phyloP scores from a whole-genome alignment of 92 coral and sea anemone genomes.

The Porites rus region DNA sequence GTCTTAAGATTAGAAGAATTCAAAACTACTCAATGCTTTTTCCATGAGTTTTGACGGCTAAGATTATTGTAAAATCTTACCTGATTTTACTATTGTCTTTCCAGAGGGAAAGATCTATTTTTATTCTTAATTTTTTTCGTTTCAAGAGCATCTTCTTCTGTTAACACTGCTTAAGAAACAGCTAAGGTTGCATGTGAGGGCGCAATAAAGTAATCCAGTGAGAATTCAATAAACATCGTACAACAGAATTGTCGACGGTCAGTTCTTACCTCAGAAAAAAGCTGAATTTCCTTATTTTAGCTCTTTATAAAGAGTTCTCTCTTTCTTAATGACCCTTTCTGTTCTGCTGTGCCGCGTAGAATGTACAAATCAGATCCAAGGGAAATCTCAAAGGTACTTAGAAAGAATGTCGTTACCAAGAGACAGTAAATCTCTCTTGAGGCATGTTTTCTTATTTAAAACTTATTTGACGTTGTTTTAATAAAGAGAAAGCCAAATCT shows the following conservation, averaged over 20 bases:
- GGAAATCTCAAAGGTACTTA: constrained; percentile 16
- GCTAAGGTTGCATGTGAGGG: not conserved
- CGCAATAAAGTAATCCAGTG: not conserved
- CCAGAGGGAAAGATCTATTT: no score
- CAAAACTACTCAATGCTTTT: no score
- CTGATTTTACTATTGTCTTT: no score
- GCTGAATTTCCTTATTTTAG: not conserved
- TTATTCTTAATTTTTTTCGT: not conserved
- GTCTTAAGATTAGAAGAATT: no score
- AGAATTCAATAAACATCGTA: not conserved
- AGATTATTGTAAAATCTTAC: no score
- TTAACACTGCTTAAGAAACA: not conserved
- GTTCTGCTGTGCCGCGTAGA: not conserved
- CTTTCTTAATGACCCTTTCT: not conserved
- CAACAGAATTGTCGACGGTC: not conserved
- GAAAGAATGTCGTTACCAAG: constrained; percentile 29
- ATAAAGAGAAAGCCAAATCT: not conserved
- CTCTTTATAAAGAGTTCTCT: constrained; percentile 9
- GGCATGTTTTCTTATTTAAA: constrained; percentile 30
- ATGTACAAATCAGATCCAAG: constrained; percentile 7
- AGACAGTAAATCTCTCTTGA: not conserved
- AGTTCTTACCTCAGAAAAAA: constrained; percentile 11
- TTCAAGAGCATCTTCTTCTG: not conserved
- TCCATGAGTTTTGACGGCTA: no score
- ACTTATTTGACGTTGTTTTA: not conserved